These are phyloP conservation scores for Tineola bisselliella DNA, from an alignment of 2,888 invertebrate species.

Conservation along the genomic window DNA sequence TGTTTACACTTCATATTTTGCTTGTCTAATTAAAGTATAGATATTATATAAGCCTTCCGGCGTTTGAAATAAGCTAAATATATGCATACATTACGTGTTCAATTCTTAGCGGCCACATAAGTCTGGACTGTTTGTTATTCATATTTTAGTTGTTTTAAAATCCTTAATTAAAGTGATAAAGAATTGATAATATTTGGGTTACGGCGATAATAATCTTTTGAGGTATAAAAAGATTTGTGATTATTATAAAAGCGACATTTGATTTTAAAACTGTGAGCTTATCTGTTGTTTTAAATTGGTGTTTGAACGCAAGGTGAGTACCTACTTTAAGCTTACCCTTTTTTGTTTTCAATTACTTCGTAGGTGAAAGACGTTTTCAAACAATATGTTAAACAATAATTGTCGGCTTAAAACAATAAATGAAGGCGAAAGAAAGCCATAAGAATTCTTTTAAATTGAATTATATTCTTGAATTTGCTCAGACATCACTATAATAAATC, in stretches of 20 bases:
- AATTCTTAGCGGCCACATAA: neutral
- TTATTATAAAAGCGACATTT: neutral
- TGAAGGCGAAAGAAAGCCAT: too few species aligned
- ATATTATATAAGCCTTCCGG: too few species aligned
- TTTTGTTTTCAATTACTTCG: too few species aligned
- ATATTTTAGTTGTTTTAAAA: neutral
- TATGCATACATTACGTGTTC: neutral
- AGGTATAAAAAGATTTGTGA: constrained; percentile 6
- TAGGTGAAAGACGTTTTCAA: too few species aligned
- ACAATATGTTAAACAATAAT: too few species aligned
- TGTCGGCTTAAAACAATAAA: too few species aligned
- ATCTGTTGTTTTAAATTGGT: neutral
- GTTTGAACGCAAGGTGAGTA: neutral
- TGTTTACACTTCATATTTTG: too few species aligned
- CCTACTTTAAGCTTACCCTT: neutral
- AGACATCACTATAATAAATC: too few species aligned
- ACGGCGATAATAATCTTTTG: neutral
- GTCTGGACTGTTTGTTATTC: neutral
- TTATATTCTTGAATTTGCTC: too few species aligned
- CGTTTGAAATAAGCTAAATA: too few species aligned
- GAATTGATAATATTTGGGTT: neutral
- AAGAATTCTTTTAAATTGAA: too few species aligned
- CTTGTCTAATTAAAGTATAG: too few species aligned
- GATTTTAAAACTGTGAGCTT: neutral
- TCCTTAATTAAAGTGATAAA: neutral